A percentile compares a stretch with the other conserved stretches of the same genome.
Conservation (phyloP, 2,113 vertebrate genomes). For the Pteruthius melanotis region DNA sequence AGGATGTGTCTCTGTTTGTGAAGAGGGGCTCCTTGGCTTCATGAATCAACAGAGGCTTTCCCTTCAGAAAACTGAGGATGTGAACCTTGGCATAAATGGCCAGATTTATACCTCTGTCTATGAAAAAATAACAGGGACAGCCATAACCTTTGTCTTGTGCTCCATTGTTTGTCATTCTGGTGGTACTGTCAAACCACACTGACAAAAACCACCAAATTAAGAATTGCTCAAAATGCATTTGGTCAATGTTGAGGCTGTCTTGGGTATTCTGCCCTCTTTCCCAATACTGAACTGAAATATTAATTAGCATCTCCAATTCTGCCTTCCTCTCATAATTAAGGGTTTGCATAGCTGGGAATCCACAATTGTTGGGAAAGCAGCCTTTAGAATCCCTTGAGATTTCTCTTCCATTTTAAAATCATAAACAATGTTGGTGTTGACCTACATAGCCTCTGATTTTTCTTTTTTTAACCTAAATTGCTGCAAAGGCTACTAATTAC, state of each 20-base stretch:
- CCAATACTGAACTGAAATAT: not conserved
- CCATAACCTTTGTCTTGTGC: not conserved
- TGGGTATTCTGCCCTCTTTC: not conserved
- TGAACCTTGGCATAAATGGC: not conserved
- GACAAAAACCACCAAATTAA: not conserved
- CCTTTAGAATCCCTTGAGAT: not conserved
- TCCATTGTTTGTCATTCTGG: not conserved
- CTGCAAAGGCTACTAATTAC: constrained; percentile 2
- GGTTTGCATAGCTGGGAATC: not conserved
- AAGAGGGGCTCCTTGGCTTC: not conserved
- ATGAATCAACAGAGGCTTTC: not conserved
- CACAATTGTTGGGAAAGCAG: not conserved
- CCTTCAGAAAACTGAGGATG: not conserved
- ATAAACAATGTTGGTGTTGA: not conserved
- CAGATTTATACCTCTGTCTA: not conserved
- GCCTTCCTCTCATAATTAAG: not conserved
- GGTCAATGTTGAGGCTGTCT: not conserved
- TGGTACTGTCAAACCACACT: not conserved
- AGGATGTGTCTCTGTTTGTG: not conserved
- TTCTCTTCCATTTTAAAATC: constrained; percentile 1
- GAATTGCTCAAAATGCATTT: not conserved
- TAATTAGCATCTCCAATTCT: not conserved
- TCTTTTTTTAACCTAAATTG: not conserved
- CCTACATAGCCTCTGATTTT: not conserved
- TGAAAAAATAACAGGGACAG: not conserved